Evolutionary conservation across 2,113 vertebrate species (phyloP).

Genomic region (Lamprotornis superbus): DNA sequence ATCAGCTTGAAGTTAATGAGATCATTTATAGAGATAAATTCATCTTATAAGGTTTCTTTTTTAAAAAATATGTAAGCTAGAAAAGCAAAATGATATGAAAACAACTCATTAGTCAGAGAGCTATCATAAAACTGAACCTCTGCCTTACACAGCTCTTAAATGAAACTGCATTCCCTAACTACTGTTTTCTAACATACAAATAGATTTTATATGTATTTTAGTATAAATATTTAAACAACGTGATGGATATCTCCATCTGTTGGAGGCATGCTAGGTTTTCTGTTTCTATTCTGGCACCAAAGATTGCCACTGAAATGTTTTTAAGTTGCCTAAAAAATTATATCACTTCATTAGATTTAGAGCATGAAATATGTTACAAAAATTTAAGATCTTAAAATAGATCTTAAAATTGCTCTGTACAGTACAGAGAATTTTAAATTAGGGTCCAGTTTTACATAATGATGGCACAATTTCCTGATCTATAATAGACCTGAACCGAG

Average conservation of each 20-base stretch:
- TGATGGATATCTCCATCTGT: not conserved
- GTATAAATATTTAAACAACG: conserved; percentile 13
- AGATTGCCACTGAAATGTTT: not conserved
- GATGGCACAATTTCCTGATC: no score
- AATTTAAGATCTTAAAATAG: not conserved
- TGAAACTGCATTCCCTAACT: not conserved
- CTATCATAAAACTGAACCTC: not conserved
- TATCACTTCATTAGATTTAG: not conserved
- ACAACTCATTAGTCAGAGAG: not conserved
- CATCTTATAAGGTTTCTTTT: not conserved
- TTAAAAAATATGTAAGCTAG: not conserved
- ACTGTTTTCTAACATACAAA: not conserved
- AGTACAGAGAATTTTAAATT: not conserved
- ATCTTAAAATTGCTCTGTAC: not conserved
- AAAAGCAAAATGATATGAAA: not conserved
- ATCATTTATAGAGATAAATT: not conserved
- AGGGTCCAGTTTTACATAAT: not conserved
- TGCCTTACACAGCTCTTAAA: not conserved
- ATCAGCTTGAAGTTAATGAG: not conserved
- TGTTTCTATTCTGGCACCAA: not conserved
- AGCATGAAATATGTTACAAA: not conserved
- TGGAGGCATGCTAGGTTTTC: not conserved
- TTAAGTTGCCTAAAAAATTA: not conserved
- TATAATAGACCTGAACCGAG: not conserved
- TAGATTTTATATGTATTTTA: not conserved